Percentiles rank a stretch among this genome's conserved stretches.
Conservation (phyloP, 2,888 invertebrate genomes). For the Salpingus planirostris region DNA sequence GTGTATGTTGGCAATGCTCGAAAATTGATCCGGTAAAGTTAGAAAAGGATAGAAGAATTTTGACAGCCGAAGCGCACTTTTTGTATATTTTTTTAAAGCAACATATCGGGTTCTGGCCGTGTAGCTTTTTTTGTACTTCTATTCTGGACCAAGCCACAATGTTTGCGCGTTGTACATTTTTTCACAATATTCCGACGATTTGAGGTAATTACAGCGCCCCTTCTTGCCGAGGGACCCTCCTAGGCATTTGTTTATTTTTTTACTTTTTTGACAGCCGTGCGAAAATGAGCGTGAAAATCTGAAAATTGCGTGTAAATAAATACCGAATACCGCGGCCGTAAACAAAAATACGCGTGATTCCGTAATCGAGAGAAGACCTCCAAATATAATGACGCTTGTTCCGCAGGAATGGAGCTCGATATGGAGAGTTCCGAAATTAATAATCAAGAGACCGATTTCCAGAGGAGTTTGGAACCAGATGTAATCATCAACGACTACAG, state of each 20-base stretch:
- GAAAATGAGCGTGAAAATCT: too few species aligned
- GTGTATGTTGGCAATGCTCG: too few species aligned
- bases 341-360: constrained; percentile 7
- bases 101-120: constrained; percentile 27
- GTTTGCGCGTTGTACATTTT: constrained; percentile 8
- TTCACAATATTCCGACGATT: constrained; percentile 3
- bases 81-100: constrained; percentile 36
- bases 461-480: constrained; percentile 13
- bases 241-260: constrained; percentile 1
- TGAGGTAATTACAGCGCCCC: constrained; percentile 4
- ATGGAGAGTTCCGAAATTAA: too few species aligned
- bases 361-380: constrained; percentile 6
- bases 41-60: constrained; percentile 22
- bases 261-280: constrained; percentile 1
- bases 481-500: constrained; percentile 11
- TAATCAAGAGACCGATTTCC: constrained; percentile 10
- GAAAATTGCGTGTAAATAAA: too few species aligned
- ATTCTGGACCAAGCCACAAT: constrained; percentile 22
- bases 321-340: too few species aligned
- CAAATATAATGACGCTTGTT: too few species aligned
- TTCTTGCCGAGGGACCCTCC: too few species aligned
- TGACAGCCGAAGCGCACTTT: constrained; percentile 36
- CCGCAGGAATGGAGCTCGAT: constrained; percentile 3
- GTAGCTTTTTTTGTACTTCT: constrained; percentile 28
- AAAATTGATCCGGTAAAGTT: constrained; percentile 22